Conservation (phyloP, 2,113 vertebrate species). For the Edolisoma coerulescens region DNA sequence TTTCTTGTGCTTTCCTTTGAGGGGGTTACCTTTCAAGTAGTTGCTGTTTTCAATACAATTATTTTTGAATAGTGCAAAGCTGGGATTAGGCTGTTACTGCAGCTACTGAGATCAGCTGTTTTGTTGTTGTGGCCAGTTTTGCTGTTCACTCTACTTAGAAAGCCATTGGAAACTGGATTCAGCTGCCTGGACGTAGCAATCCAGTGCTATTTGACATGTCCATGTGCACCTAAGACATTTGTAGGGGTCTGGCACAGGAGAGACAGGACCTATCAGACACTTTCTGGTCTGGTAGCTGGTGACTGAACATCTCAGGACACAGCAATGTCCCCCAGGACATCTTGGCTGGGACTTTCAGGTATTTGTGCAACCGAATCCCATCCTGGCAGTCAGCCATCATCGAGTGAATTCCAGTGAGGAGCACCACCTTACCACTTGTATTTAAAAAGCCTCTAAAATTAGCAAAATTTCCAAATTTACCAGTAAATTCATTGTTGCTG, state of each 20-base stretch:
- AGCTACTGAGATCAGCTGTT: not conserved
- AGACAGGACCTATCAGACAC: not conserved
- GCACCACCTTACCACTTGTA: not conserved
- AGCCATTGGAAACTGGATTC: not conserved
- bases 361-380: not conserved
- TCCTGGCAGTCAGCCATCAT: not conserved
- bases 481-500: not conserved
- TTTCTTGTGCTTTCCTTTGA: not conserved
- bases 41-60: not conserved
- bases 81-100: not conserved
- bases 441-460: not conserved
- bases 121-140: not conserved
- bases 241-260: not conserved
- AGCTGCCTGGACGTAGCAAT: not conserved
- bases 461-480: not conserved
- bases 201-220: not conserved
- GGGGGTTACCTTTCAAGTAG: not conserved
- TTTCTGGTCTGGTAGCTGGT: not conserved
- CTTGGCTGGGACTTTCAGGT: not conserved
- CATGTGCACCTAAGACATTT: not conserved
- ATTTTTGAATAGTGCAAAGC: not conserved
- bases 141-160: not conserved
- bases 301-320: not conserved
- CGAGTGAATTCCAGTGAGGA: not conserved
- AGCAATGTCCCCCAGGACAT: rapidly evolving